A percentile compares a stretch with the other conserved stretches of the same genome.
Conservation (phyloP, 2,797 vertebrate genomes). For the Anabas testudineus region DNA sequence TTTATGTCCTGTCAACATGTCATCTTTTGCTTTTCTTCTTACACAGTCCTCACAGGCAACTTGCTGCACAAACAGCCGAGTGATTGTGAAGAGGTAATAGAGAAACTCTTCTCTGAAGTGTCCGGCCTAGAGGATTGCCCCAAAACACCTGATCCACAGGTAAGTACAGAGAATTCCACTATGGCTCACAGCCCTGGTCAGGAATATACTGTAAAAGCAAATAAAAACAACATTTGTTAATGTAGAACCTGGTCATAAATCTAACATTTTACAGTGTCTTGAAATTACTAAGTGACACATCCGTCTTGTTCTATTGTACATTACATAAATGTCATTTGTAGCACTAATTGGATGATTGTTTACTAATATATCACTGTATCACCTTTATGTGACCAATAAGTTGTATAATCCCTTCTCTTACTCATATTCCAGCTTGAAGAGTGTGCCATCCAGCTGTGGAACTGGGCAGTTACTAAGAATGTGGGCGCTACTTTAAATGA, state of each 20-base stretch:
- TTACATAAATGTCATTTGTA: too few species aligned
- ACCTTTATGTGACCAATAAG: background rate
- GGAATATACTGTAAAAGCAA: background rate
- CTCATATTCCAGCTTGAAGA: conserved; percentile 86
- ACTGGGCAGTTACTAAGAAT: conserved; percentile 90
- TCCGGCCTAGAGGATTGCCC: conserved; percentile 62
- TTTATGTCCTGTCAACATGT: conserved; percentile 2
- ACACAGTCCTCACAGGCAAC: conserved; percentile 75
- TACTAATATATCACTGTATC: background rate
- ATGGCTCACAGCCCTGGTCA: background rate
- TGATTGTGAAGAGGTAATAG: conserved; percentile 78
- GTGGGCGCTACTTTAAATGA: conserved; percentile 76
- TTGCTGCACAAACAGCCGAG: conserved; percentile 75
- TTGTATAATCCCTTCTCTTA: conserved; percentile 8
- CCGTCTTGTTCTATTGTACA: too few species aligned
- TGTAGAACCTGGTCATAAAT: too few species aligned
- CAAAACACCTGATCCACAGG: conserved; percentile 79
- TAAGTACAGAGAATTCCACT: conserved; percentile 52
- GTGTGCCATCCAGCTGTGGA: conserved; percentile 91
- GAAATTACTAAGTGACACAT: background rate
- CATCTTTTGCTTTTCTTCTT: background rate
- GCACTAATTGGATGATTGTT: too few species aligned
- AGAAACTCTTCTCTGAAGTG: conserved; percentile 85
- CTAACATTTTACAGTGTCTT: too few species aligned
- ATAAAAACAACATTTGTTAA: too few species aligned